Conservation (phyloP, 1,140 invertebrate genomes). For the Atta texana region DNA sequence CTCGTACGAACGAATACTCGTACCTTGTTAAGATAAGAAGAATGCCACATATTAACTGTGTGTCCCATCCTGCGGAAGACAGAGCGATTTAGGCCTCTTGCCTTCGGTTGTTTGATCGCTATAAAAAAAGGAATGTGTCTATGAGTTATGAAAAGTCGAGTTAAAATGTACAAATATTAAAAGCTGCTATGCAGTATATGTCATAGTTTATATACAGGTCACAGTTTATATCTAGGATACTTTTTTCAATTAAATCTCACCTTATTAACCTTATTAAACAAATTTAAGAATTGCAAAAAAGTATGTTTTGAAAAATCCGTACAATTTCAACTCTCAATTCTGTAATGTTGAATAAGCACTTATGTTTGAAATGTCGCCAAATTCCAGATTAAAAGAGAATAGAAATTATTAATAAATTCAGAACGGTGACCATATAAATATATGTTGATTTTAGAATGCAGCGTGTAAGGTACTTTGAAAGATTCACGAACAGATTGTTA, state of each 20-base stretch:
- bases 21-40: conserved; percentile 81
- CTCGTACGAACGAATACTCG: conserved; percentile 68
- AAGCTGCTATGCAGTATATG: neutral
- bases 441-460: neutral
- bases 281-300: neutral
- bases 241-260: neutral
- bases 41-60: conserved; percentile 80
- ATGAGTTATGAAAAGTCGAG: neutral
- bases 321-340: neutral
- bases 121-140: conserved; percentile 38
- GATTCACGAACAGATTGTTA: conserved; percentile 23
- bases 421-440: neutral
- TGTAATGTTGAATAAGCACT: neutral
- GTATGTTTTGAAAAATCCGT: neutral
- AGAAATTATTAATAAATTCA: neutral
- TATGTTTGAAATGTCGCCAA: neutral
- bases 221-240: neutral
- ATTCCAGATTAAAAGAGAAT: neutral
- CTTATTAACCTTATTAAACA: neutral
- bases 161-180: conserved; percentile 28
- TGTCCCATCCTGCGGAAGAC: conserved; percentile 71
- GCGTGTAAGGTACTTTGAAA: neutral
- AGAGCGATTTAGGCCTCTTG: conserved; percentile 69
- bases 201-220: neutral
- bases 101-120: conserved; percentile 22